Conservation (phyloP, 2,888 invertebrate genomes). For the Folsomia candida region DNA sequence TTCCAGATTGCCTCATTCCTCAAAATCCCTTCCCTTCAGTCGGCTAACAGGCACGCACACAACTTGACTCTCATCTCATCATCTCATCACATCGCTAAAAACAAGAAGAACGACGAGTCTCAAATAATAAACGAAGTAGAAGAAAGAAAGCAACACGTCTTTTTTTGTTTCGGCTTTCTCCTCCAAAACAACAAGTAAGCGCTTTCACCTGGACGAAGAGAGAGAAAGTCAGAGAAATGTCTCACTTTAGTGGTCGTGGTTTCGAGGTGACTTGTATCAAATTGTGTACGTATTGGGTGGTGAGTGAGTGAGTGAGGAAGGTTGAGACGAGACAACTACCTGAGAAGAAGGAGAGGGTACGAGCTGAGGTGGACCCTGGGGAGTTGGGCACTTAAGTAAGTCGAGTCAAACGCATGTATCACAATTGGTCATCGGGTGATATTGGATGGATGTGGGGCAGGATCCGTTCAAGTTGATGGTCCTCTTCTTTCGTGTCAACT, state of each 20-base stretch:
- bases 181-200: too few relatives aligned
- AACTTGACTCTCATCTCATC: not conserved
- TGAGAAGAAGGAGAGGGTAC: not conserved
- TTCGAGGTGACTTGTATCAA: too few relatives aligned
- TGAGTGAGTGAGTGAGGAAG: not conserved
- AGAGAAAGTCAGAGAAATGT: too few relatives aligned
- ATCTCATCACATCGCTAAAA: not conserved
- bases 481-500: not conserved
- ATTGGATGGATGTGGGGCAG: not conserved
- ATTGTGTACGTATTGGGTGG: too few relatives aligned
- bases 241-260: too few relatives aligned
- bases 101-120: not conserved
- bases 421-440: not conserved
- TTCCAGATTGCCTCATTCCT: slow-evolving; percentile 42
- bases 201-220: too few relatives aligned
- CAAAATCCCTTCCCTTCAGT: slow-evolving; percentile 42
- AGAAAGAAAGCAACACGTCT: too few relatives aligned
- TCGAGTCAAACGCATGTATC: not conserved
- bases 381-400: not conserved
- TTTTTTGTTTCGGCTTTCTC: too few relatives aligned
- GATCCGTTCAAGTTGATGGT: not conserved
- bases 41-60: slow-evolving; percentile 25
- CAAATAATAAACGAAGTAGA: not conserved
- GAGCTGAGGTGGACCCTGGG: not conserved
- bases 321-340: not conserved